Conservation (phyloP, 2,797 vertebrate genomes). For the Microtus agrestis region DNA sequence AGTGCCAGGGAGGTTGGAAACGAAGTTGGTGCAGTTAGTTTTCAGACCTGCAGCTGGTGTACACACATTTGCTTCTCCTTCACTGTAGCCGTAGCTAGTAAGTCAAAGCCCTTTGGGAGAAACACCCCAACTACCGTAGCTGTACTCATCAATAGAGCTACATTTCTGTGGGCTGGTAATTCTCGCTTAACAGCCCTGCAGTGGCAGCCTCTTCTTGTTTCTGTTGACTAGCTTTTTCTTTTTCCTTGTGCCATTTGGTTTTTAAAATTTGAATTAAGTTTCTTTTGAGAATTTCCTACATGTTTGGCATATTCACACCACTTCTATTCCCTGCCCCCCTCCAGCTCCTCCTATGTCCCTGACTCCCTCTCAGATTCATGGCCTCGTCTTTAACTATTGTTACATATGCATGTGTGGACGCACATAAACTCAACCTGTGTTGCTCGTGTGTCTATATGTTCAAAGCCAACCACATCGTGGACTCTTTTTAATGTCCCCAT, state of each 20-base stretch:
- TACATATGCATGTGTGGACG: background rate
- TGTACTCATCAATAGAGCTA: background rate
- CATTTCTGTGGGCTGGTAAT: background rate
- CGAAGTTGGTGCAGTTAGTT: fast-evolving
- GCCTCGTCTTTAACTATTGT: background rate
- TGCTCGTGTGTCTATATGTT: background rate
- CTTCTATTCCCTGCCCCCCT: background rate
- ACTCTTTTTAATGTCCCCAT: background rate
- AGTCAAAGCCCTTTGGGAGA: background rate
- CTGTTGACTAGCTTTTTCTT: background rate
- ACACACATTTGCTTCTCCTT: background rate
- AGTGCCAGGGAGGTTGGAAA: background rate
- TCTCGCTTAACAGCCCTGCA: background rate
- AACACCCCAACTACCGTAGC: background rate
- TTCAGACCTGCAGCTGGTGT: background rate
- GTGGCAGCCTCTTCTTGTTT: background rate
- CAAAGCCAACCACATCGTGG: background rate
- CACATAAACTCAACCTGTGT: background rate
- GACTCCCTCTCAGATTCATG: background rate
- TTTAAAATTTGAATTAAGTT: background rate
- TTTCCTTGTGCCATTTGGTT: background rate
- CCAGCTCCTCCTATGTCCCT: background rate
- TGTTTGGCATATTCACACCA: background rate
- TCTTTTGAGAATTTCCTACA: background rate
- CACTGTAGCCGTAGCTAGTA: background rate